Conservation (phyloP, 2,888 invertebrate species). For the Odiellus spinosus region DNA sequence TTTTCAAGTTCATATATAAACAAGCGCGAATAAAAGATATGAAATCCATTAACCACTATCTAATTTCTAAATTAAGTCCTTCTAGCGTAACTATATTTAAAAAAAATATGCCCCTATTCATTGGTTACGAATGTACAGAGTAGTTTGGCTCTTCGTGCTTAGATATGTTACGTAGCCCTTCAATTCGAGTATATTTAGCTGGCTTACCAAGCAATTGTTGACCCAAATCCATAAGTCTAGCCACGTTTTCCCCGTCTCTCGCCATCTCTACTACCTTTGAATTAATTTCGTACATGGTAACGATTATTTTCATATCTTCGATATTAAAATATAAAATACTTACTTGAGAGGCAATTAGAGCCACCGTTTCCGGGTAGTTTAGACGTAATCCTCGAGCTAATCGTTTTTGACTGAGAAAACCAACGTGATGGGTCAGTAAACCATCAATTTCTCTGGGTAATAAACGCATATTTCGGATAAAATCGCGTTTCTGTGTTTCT, state of each 20-base stretch:
- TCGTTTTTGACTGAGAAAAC: constrained; percentile 26
- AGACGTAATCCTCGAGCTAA: constrained; percentile 26
- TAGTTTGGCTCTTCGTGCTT: too few species aligned
- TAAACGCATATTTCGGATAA: constrained; percentile 22
- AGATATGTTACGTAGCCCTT: too few species aligned
- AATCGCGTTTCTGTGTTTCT: too few species aligned
- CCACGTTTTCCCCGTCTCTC: constrained; percentile 26
- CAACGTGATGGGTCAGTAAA: constrained; percentile 26
- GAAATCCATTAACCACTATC: too few species aligned
- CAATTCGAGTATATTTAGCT: too few species aligned
- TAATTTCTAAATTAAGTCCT: too few species aligned
- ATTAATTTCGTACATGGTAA: too few species aligned
- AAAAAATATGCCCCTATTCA: too few species aligned
- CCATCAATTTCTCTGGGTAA: constrained; percentile 26
- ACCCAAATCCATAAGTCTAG: constrained; percentile 26
- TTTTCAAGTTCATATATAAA: too few species aligned
- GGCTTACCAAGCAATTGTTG: constrained; percentile 25
- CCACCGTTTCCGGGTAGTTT: constrained; percentile 28
- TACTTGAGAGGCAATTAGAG: constrained; percentile 27
- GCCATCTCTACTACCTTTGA: constrained; percentile 26
- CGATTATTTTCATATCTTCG: not conserved
- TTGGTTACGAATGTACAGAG: too few species aligned
- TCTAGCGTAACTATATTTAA: too few species aligned
- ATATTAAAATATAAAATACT: not conserved
- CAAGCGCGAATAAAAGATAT: too few species aligned